A percentile compares a stretch with the other conserved stretches of the same genome.
Evolutionary conservation across 1,140 invertebrate species (phyloP).

Genomic region (Mamestra configurata): DNA sequence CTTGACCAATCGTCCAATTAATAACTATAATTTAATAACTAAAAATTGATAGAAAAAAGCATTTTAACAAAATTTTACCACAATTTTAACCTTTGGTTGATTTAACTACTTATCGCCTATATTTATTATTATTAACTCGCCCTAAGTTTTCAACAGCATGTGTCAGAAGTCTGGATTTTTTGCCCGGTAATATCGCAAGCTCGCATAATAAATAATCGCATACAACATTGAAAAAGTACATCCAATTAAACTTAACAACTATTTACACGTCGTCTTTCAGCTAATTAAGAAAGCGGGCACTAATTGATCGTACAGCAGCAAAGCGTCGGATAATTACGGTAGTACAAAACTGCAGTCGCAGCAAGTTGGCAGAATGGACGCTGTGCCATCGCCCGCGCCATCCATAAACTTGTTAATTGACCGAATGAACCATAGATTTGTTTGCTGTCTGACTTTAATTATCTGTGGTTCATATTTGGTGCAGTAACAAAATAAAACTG

Average conservation of each 20-base stretch:
- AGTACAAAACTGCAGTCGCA: constrained; percentile 21
- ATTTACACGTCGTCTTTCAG: constrained; percentile 17
- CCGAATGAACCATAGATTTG: constrained; percentile 26
- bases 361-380: constrained; percentile 29
- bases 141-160: too few species aligned
- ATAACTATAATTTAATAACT: too few species aligned
- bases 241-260: constrained; percentile 10
- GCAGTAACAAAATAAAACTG: background rate
- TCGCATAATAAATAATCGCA: too few species aligned
- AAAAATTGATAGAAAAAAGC: too few species aligned
- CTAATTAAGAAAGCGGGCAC: constrained; percentile 17
- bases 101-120: too few species aligned
- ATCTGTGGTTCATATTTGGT: constrained; percentile 28
- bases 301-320: constrained; percentile 30
- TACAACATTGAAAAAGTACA: too few species aligned
- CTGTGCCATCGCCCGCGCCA: background rate
- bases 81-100: too few species aligned
- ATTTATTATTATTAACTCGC: too few species aligned
- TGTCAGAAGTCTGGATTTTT: too few species aligned
- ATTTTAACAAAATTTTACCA: too few species aligned
- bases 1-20: too few species aligned
- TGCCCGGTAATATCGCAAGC: too few species aligned
- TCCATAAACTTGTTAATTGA: constrained; percentile 34
- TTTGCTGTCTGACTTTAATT: constrained; percentile 21
- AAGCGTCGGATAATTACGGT: constrained; percentile 39